These are phyloP conservation scores for Mus pahari DNA, from an alignment of 2,113 vertebrate species.

Conservation along the genomic window DNA sequence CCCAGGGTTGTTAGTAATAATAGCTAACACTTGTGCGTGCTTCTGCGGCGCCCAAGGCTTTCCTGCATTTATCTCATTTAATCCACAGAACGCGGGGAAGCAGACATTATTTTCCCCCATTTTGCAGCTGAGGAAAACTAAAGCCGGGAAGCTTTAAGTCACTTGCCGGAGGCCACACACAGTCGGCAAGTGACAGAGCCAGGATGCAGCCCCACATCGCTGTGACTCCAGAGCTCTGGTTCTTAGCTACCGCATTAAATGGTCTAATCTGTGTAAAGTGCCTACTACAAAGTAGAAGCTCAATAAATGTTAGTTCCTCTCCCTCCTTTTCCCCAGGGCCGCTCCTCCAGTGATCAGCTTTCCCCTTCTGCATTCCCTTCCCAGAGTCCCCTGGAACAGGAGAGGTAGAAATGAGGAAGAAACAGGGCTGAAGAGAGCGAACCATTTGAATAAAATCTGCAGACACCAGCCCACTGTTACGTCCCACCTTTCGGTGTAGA, in stretches of 20 bases:
- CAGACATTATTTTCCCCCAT: not conserved
- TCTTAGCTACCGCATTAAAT: not conserved
- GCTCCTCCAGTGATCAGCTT: not conserved
- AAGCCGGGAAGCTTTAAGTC: slow-evolving; percentile 7
- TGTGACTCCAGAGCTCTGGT: not conserved
- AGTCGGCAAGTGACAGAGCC: not conserved
- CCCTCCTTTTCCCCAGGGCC: slow-evolving; percentile 23
- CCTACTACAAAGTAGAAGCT: slow-evolving; percentile 60
- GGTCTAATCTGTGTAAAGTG: slow-evolving; percentile 55
- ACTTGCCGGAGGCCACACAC: not conserved
- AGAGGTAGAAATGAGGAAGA: slow-evolving; percentile 13
- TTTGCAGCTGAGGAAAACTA: slow-evolving; percentile 19
- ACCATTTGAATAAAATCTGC: slow-evolving; percentile 54
- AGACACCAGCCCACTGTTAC: not conserved
- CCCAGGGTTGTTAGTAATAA: not conserved
- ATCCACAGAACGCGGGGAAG: not conserved
- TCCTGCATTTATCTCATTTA: slow-evolving; percentile 2
- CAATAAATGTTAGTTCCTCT: slow-evolving; percentile 40
- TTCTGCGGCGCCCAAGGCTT: not conserved
- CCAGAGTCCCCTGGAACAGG: not conserved
- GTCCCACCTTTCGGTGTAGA: not conserved
- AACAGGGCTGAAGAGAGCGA: not conserved
- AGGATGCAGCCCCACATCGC: not conserved
- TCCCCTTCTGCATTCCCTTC: not conserved
- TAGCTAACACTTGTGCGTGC: not conserved